Conservation (phyloP, 92 coral and sea anemone species). For the Scolanthus callimorphus region DNA sequence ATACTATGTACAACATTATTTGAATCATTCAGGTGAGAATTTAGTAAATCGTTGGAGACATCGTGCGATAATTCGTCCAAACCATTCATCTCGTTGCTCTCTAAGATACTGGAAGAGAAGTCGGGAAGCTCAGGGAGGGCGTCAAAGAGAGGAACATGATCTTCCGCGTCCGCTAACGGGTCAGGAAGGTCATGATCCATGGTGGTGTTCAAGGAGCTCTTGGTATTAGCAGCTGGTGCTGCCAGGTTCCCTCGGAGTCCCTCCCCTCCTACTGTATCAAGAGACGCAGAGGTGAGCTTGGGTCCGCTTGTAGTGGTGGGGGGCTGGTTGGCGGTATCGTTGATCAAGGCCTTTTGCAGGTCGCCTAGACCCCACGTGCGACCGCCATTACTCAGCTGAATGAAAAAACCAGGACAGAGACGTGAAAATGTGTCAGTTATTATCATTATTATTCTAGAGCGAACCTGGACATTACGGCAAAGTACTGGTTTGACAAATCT, state of each 20-base stretch:
- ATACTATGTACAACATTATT: background rate
- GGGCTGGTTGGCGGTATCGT: constrained; percentile 15
- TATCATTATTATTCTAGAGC: no score
- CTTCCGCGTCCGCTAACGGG: constrained; percentile 9
- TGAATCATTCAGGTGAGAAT: background rate
- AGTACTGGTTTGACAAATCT: no score
- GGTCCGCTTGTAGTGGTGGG: constrained; percentile 43
- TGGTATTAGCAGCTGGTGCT: constrained; percentile 64
- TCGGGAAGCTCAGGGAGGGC: constrained; percentile 9
- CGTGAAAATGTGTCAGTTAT: no score
- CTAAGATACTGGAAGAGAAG: constrained; percentile 4
- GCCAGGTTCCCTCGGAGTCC: constrained; percentile 80
- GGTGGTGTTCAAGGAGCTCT: constrained; percentile 46
- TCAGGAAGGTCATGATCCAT: constrained; percentile 8
- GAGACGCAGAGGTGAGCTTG: constrained; percentile 28
- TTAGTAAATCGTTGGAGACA: background rate
- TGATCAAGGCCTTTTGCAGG: constrained; percentile 26
- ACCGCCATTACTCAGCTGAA: background rate
- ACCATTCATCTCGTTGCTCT: background rate
- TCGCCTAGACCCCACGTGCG: constrained; percentile 45
- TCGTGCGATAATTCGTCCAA: background rate
- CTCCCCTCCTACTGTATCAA: constrained; percentile 57
- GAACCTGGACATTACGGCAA: no score
- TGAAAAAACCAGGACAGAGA: background rate
- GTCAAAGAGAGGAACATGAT: constrained; percentile 12